A percentile compares a stretch with the other conserved stretches of the same genome.
phyloP scores from a whole-genome alignment of 2,888 invertebrate species.

The Mellilla xanthometata region DNA sequence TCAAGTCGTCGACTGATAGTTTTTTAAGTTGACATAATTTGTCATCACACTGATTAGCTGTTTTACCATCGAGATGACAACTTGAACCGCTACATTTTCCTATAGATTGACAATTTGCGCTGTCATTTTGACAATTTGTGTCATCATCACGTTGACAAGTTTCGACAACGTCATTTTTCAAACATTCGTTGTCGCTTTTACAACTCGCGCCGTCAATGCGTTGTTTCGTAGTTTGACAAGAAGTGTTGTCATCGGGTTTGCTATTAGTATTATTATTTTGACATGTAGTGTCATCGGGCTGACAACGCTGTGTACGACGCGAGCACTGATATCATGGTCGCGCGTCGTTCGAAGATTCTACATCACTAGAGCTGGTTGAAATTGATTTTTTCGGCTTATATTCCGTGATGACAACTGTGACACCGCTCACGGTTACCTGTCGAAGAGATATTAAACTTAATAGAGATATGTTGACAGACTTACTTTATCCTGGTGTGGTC shows the following conservation, averaged over 20 bases:
- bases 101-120: too few species aligned
- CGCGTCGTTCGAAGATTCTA: slow-evolving; percentile 77
- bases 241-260: background rate
- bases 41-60: too few species aligned
- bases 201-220: too few species aligned
- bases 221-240: background rate
- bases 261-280: background rate
- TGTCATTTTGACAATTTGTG: background rate
- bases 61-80: too few species aligned
- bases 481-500: too few species aligned
- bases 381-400: slow-evolving; percentile 90
- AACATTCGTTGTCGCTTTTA: too few species aligned
- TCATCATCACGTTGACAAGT: background rate
- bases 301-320: background rate
- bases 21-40: too few species aligned
- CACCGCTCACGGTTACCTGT: slow-evolving; percentile 94
- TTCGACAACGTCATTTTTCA: background rate
- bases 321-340: slow-evolving; percentile 55
- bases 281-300: background rate
- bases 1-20: too few species aligned
- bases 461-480: too few species aligned
- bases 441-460: background rate
- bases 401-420: slow-evolving; percentile 98
- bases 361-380: slow-evolving; percentile 72
- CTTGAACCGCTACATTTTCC: too few species aligned